These are phyloP conservation scores for Leptinotarsa defecta DNA, from an alignment of 1,140 invertebrate species.

Conservation along the genomic window DNA sequence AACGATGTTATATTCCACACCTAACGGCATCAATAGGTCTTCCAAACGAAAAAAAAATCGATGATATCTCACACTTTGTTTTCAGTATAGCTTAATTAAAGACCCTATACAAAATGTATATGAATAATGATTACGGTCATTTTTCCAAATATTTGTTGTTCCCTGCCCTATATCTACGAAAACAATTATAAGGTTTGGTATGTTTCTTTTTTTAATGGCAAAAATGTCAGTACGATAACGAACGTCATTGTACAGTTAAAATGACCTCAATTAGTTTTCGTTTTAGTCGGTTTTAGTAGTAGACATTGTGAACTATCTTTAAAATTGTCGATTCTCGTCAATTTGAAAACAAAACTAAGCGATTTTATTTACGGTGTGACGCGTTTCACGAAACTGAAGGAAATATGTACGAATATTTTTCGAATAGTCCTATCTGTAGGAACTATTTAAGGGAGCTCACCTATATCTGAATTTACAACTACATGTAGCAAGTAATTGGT, in stretches of 20 bases:
- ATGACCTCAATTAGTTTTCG: neutral
- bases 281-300: neutral
- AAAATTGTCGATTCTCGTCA: neutral
- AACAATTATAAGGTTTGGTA: neutral
- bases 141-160: neutral
- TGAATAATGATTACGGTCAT: neutral
- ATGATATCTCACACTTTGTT: too few relatives aligned
- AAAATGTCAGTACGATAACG: neutral
- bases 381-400: neutral
- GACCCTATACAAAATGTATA: neutral
- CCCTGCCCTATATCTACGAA: neutral
- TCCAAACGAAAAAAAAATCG: too few relatives aligned
- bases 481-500: neutral
- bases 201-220: neutral
- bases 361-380: neutral
- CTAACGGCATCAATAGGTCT: too few relatives aligned
- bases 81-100: too few relatives aligned
- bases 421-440: neutral
- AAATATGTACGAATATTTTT: neutral
- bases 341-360: neutral
- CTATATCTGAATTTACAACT: neutral
- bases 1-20: too few relatives aligned
- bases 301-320: neutral
- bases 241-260: neutral
- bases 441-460: neutral